Evolutionary conservation across 2,888 invertebrate species (phyloP).

Genomic region (Glyphotaelius pellucidus): DNA sequence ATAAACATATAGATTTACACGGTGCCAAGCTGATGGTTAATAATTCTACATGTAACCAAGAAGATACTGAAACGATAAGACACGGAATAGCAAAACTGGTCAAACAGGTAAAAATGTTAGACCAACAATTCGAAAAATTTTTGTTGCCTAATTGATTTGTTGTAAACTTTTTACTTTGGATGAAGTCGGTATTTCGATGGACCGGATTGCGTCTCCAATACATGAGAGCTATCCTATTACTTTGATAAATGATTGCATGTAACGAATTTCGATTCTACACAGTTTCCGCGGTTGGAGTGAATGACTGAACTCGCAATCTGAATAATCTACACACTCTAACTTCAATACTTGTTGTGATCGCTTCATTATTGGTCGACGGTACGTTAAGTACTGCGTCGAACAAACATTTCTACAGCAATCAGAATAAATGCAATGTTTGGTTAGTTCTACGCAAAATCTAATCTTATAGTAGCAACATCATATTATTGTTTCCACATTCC

Average conservation of each 20-base stretch:
- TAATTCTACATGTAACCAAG: neutral
- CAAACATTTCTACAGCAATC: neutral
- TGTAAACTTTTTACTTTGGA: neutral
- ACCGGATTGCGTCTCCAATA: neutral
- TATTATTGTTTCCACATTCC: neutral
- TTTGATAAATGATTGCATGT: constrained; percentile 61
- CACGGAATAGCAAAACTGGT: neutral
- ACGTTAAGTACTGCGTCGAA: neutral
- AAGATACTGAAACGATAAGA: neutral
- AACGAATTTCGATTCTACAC: constrained; percentile 53
- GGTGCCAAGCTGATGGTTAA: neutral
- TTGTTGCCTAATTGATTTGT: neutral
- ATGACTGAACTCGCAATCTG: constrained; percentile 35
- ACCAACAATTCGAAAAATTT: neutral
- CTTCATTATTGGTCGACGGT: constrained; percentile 21
- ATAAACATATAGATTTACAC: neutral
- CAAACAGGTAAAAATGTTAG: neutral
- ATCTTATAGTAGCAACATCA: neutral
- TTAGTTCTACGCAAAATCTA: neutral
- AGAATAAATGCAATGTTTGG: neutral
- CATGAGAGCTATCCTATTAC: constrained; percentile 55
- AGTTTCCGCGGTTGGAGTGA: constrained; percentile 44
- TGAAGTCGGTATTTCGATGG: neutral
- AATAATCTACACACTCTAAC: constrained; percentile 43
- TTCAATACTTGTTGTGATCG: constrained; percentile 31